A percentile compares a stretch with the other conserved stretches of the same genome.
phyloP scores from a whole-genome alignment of 1,140 invertebrate species.

The Bombus cullumanus region DNA sequence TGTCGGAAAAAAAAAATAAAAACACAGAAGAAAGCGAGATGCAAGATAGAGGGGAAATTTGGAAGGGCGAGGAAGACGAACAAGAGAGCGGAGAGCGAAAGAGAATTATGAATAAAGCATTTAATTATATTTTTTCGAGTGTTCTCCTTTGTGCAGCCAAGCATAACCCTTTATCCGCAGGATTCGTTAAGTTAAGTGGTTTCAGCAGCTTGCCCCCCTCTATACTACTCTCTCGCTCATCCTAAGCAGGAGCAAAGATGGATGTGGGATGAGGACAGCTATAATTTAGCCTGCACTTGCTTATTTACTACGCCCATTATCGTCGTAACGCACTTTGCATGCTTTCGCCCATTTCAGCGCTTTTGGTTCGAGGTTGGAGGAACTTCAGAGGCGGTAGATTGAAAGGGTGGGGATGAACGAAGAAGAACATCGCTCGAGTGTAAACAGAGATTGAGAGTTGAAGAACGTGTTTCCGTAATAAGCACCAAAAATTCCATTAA shows the following conservation, averaged over 20 bases:
- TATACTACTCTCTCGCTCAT: background rate
- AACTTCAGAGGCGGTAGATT: background rate
- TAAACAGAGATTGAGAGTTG: background rate
- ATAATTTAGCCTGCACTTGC: constrained; percentile 50
- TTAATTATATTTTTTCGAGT: constrained; percentile 62
- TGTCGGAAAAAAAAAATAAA: constrained; percentile 1
- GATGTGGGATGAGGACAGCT: background rate
- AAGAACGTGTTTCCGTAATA: background rate
- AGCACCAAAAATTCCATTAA: background rate
- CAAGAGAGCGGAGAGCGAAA: background rate
- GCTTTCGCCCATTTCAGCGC: constrained; percentile 29
- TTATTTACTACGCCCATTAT: constrained; percentile 55
- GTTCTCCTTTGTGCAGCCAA: constrained; percentile 47
- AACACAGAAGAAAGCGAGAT: background rate
- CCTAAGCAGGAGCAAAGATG: background rate
- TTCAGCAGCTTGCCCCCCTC: constrained; percentile 22
- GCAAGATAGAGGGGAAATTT: background rate
- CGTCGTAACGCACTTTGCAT: constrained; percentile 38
- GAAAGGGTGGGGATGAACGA: background rate
- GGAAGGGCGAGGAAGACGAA: background rate
- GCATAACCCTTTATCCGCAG: constrained; percentile 51
- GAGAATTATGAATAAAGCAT: constrained; percentile 43
- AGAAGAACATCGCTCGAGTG: background rate
- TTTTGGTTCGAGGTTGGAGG: background rate
- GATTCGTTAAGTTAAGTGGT: constrained; percentile 58